phyloP scores from a whole-genome alignment of 2,113 vertebrate genomes.

The Conger conger region DNA sequence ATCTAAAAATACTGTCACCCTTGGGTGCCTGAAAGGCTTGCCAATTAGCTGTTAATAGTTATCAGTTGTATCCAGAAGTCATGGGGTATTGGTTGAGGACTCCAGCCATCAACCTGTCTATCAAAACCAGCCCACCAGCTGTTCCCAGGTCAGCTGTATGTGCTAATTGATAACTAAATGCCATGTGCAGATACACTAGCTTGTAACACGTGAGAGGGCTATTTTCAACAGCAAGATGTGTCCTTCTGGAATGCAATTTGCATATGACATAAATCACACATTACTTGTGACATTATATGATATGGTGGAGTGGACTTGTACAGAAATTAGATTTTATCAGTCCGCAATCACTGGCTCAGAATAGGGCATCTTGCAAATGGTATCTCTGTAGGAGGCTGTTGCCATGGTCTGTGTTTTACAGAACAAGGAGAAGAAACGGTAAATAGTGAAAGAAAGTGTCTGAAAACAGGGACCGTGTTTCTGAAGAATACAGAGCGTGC shows the following conservation, averaged over 20 bases:
- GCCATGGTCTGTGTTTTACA: background rate
- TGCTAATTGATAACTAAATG: conserved; percentile 39
- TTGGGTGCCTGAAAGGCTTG: background rate
- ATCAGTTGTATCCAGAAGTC: background rate
- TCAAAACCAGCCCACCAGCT: conserved; percentile 1
- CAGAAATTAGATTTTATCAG: no score
- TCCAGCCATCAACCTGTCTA: background rate
- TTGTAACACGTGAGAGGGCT: no score
- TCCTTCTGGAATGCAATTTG: no score
- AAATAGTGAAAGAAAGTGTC: background rate
- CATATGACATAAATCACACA: no score
- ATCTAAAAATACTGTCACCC: background rate
- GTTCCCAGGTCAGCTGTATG: background rate
- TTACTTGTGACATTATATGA: no score
- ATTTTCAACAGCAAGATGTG: no score
- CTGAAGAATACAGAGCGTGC: background rate
- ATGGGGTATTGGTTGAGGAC: background rate
- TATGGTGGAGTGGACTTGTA: no score
- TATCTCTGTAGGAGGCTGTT: no score
- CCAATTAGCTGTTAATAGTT: background rate
- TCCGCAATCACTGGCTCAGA: no score
- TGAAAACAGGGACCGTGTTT: background rate
- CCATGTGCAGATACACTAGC: conserved; percentile 35
- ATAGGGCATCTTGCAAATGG: no score
- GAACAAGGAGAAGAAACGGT: background rate